phyloP scores from a whole-genome alignment of 2,113 vertebrate species.

The Emberiza fucata region DNA sequence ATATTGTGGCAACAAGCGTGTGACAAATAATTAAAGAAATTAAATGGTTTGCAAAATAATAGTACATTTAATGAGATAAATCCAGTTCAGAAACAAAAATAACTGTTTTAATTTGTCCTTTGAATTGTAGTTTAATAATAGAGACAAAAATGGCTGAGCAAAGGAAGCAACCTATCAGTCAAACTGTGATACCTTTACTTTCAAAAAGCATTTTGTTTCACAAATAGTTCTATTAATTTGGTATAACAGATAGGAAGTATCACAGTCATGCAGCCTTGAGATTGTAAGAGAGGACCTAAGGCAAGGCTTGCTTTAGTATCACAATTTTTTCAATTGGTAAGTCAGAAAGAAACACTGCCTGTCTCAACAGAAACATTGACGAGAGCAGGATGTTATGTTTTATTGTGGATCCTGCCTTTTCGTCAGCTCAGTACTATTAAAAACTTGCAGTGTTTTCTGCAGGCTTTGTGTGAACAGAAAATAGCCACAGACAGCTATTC shows the following conservation, averaged over 20 bases:
- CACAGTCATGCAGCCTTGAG: not conserved
- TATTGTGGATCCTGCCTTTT: not conserved
- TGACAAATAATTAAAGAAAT: not conserved
- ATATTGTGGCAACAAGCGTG: not conserved
- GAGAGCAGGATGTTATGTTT: not conserved
- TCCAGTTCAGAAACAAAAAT: not conserved
- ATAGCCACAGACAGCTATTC: conserved; percentile 14
- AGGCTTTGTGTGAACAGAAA: conserved; percentile 10
- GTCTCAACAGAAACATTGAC: not conserved
- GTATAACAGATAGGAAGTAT: not conserved
- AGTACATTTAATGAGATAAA: not conserved
- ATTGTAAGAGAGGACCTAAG: not conserved
- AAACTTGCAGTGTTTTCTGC: not conserved
- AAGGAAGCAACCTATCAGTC: not conserved
- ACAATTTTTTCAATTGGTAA: not conserved
- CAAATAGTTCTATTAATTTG: not conserved
- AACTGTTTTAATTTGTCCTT: not conserved
- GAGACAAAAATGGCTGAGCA: not conserved
- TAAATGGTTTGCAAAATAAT: not conserved
- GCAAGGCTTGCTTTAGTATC: not conserved
- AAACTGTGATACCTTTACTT: not conserved
- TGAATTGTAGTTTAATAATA: not conserved
- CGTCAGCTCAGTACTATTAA: not conserved
- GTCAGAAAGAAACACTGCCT: not conserved
- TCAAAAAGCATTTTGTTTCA: not conserved